These are phyloP conservation scores for Actias luna DNA, from an alignment of 2,888 invertebrate genomes.

Conservation along the genomic window DNA sequence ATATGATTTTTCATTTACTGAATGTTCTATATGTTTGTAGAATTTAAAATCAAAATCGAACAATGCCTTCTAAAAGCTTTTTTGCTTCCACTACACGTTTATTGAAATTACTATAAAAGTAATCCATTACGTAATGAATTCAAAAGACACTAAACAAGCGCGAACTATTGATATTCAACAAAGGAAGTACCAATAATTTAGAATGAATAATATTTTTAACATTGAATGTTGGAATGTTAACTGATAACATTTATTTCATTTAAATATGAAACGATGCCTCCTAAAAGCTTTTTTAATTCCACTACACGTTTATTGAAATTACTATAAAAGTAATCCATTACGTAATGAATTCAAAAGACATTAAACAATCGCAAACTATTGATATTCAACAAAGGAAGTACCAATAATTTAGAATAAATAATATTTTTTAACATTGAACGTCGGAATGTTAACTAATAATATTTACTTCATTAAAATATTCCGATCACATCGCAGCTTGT, in stretches of 20 bases:
- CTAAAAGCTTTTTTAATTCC: no score
- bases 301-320: no score
- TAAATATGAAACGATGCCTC: no score
- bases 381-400: neutral
- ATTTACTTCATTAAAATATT: conserved; percentile 43
- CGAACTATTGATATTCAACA: neutral
- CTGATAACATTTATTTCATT: conserved; percentile 33
- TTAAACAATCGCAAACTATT: neutral
- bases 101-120: neutral
- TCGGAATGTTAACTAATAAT: conserved; percentile 34
- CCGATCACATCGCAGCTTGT: conserved; percentile 38
- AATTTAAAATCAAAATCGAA: neutral
- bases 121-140: neutral
- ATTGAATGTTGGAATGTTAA: conserved; percentile 31
- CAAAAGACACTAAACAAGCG: neutral
- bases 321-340: no score
- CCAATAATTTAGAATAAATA: neutral
- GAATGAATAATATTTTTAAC: conserved; percentile 8
- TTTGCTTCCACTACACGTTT: neutral
- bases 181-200: no score
- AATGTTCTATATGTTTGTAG: no score
- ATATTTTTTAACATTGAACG: conserved; percentile 21
- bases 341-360: neutral
- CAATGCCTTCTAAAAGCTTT: neutral
- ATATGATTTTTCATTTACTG: no score